phyloP scores from a whole-genome alignment of 2,888 invertebrate species.

The Nemoura dubitans region DNA sequence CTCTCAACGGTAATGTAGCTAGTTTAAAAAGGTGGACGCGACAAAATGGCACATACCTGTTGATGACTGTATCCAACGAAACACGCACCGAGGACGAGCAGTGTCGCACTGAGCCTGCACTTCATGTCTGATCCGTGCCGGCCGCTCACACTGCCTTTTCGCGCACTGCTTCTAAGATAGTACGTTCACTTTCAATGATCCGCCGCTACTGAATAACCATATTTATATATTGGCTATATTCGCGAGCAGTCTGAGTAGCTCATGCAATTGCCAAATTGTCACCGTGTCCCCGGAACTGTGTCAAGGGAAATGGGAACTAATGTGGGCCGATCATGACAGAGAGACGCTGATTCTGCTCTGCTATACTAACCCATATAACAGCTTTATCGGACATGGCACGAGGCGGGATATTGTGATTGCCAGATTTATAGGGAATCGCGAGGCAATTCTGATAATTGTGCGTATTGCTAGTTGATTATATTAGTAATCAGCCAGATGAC shows the following conservation, averaged over 20 bases:
- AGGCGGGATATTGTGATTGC: neutral
- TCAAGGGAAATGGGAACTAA: conserved; percentile 44
- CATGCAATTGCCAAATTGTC: neutral
- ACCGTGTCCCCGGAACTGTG: conserved; percentile 34
- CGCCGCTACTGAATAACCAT: conserved; percentile 29
- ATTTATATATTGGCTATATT: conserved; percentile 28
- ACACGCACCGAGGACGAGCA: conserved; percentile 22
- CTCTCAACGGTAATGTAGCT: neutral
- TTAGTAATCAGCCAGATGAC: neutral
- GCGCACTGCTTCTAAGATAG: neutral
- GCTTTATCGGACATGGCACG: neutral
- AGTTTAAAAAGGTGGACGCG: neutral
- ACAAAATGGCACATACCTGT: too few species aligned
- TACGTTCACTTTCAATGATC: conserved; percentile 21
- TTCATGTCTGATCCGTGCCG: neutral
- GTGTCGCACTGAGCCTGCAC: conserved; percentile 1
- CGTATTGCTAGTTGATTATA: neutral
- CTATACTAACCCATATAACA: neutral
- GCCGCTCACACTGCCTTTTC: neutral
- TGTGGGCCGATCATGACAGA: conserved; percentile 30
- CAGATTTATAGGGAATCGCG: neutral
- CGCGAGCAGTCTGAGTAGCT: neutral
- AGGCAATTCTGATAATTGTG: neutral
- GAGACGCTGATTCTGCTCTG: neutral
- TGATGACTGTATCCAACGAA: conserved; percentile 5